Evolutionary conservation across 2,888 invertebrate genomes (phyloP), one percentile per base, ranked within the genome.

Genomic region (Aromia moschata): DNA sequence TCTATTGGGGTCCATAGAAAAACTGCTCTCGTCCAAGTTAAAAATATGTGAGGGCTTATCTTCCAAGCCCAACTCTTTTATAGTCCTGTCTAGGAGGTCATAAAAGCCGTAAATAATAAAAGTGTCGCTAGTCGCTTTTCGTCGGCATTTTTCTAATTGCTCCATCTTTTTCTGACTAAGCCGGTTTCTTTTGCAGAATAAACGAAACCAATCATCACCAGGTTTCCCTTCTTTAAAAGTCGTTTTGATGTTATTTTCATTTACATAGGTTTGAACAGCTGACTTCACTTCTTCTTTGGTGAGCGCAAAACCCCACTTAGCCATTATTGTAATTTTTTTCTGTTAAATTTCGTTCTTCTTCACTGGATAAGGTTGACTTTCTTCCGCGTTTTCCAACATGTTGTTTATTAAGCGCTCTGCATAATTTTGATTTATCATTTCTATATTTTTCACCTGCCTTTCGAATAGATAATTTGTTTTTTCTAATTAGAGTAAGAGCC

Each of bases 1-100:
- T 38, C 61, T 55, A 4, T 41, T 36, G 18, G 54, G 54, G 44
- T 54, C 54, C 45, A 5, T 10, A 33, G 10, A 33, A 33, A 33
- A 43, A 31, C 40, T 43, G 1, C 49, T 56, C 38, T 70, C 62
- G 41, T 69, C 69, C 33, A 65, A 61, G 38, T 68, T 70, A 25
- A 45, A 70, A 7, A 65, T 60, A 49, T 60, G 56, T 15, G 17
- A 15, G n/a, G 63, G 58, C 36, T 60, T 60, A 31, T 60, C 51
- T 52, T 60, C 2, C 20, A 63, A 65, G 38, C 37, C 58, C 7
- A 60, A 43, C 20, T 64, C 30, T 38, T 51, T 1, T 14, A 70
- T 58, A 45, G 43, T 52, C 49, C 56, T 38, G 18, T 17, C 30
- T 54, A 40, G 30, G 38, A 40, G 17, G 38, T 33, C 40, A 37